These are phyloP conservation scores for Semotilus atromaculatus DNA, from an alignment of 2,797 vertebrate genomes.

Conservation along the genomic window DNA sequence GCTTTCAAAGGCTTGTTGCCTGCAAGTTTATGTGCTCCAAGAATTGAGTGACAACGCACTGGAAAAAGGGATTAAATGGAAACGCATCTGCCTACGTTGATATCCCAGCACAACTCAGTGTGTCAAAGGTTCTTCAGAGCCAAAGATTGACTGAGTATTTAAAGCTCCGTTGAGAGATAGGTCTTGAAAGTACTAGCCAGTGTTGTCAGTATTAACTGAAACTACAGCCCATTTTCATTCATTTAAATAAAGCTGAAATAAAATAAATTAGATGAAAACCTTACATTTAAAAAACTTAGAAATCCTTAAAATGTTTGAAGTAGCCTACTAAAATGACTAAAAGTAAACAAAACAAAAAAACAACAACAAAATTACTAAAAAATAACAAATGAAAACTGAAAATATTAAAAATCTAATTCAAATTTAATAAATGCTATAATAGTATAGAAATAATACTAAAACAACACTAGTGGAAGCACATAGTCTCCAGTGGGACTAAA, in stretches of 20 bases:
- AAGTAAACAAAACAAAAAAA: background rate
- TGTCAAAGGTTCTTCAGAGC: background rate
- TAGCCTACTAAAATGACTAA: background rate
- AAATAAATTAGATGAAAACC: background rate
- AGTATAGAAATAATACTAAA: background rate
- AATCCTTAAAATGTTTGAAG: background rate
- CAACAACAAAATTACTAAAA: background rate
- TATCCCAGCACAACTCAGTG: background rate
- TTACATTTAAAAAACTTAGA: too few relatives aligned
- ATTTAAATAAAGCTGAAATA: background rate
- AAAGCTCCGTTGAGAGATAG: background rate
- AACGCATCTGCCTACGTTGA: background rate
- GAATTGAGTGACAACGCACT: background rate
- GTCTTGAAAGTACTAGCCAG: background rate
- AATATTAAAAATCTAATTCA: background rate
- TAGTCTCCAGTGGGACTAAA: constrained; percentile 58
- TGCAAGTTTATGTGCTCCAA: background rate
- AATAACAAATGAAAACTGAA: background rate
- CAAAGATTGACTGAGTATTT: background rate
- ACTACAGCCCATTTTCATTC: background rate
- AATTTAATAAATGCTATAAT: background rate
- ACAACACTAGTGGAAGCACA: constrained; percentile 16
- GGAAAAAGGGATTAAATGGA: constrained; percentile 15
- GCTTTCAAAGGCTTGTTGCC: background rate
- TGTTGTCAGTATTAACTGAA: background rate